Evolutionary conservation across 2,888 invertebrate species (phyloP).

Genomic region (Anagyrus pseudococci): DNA sequence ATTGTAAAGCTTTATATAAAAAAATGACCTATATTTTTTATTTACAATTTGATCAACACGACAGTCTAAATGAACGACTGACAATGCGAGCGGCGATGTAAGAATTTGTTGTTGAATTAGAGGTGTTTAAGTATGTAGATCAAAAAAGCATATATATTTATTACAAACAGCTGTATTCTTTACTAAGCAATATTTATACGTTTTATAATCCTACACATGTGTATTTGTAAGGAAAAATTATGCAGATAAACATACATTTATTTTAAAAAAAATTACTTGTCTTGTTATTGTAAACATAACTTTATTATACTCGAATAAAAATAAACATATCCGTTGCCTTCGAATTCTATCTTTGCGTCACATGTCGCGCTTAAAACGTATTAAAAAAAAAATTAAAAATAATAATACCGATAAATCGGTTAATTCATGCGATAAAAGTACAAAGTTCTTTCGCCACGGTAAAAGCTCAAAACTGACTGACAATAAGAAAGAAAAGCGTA

Average conservation of each 20-base stretch:
- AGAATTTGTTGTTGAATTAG: constrained; percentile 39
- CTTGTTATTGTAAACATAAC: constrained; percentile 33
- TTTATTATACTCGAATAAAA: constrained; percentile 34
- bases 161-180: constrained; percentile 50
- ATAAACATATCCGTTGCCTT: too few relatives aligned
- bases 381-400: too few relatives aligned
- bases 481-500: neutral
- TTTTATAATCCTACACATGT: constrained; percentile 52
- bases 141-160: constrained; percentile 47
- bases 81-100: constrained; percentile 28
- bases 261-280: constrained; percentile 40
- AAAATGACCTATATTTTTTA: constrained; percentile 20
- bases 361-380: neutral
- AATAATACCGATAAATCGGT: too few relatives aligned
- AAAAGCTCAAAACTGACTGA: constrained; percentile 4
- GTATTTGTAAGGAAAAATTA: constrained; percentile 49
- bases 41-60: constrained; percentile 27
- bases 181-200: constrained; percentile 55
- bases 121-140: constrained; percentile 36
- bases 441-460: too few relatives aligned
- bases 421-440: too few relatives aligned
- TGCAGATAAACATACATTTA: constrained; percentile 49
- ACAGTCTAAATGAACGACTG: constrained; percentile 33
- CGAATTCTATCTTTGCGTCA: too few relatives aligned
- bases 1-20: constrained; percentile 20